phyloP scores from a whole-genome alignment of 2,888 invertebrate species.

The Heliconius sara region DNA sequence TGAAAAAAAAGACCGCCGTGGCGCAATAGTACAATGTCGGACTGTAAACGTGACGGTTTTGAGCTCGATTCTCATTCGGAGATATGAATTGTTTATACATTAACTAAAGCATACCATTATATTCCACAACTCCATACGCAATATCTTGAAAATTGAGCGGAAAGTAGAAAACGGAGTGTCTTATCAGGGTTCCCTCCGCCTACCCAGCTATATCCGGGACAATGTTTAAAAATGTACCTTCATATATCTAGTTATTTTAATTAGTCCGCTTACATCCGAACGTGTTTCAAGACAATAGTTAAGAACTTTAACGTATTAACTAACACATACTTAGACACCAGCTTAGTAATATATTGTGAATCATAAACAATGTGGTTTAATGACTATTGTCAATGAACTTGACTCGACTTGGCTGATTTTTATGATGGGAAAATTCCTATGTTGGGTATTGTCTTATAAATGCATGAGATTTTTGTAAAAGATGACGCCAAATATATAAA shows the following conservation, averaged over 20 bases:
- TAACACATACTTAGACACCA: background rate
- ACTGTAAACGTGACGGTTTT: background rate
- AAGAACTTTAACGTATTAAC: background rate
- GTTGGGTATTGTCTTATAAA: background rate
- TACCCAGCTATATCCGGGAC: too few species aligned
- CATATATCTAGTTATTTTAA: background rate
- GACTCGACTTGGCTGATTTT: background rate
- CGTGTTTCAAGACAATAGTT: background rate
- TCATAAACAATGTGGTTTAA: constrained; percentile 1
- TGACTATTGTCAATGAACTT: background rate
- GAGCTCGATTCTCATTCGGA: background rate
- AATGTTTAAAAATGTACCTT: too few species aligned
- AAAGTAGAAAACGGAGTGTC: too few species aligned
- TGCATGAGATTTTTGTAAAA: background rate
- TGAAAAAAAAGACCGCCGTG: too few species aligned
- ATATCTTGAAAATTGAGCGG: too few species aligned
- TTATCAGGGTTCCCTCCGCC: too few species aligned
- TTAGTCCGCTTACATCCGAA: background rate
- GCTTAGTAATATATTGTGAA: background rate
- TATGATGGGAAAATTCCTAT: background rate
- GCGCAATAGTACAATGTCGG: background rate
- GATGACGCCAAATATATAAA: background rate
- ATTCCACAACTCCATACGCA: background rate
- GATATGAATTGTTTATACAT: background rate
- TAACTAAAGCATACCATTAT: background rate